Evolutionary conservation across 2,113 vertebrate species (phyloP), one percentile per base, ranked within the genome.

Genomic region (Carassius gibelio): DNA sequence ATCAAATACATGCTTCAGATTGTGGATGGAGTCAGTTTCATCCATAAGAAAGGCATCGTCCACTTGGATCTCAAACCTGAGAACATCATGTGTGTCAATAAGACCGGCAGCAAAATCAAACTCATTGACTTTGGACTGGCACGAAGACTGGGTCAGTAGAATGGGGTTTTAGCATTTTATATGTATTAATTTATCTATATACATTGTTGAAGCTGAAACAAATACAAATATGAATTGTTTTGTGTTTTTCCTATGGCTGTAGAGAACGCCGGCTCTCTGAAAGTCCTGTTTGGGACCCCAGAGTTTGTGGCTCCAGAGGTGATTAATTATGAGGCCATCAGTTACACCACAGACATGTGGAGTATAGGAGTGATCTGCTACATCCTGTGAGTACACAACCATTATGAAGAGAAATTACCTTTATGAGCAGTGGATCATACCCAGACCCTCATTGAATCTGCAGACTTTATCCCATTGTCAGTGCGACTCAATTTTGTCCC

Each of bases 41-140:
- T 99, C 92, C 98, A 99, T 93, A 95, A 96, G 83, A 97, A 99
- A 92, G 98, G 95, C 80, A 97, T 99, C 21, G 97, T 99, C 45
- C 98, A 99, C 91, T 94, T 99, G 64, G 97, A 99, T 94, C 95
- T 99, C 82, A 99, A 99, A 88, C 98, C 98, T 0, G 98, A 99
- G 94, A 99, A 99, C 92, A 99, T 99, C 90, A 99, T 99, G 98
- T 99, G 98, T 15, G 95, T 99, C 94, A 99, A 99, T 93, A 99
- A 99, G 94, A 99, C 96, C 0, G 97, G 98, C 81, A 95, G 96
- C 93, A 97, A 95, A 88, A 99, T 99, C 94, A 99, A 99, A 90
- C 97, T 99, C 90, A 99, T 99, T 15, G 98, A 99, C 94, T 99
- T 99, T 2, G 98, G 98, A 83, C 96, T 99, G 5, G 97, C 98